Base-by-base conservation (phyloP, 2,888 invertebrate genomes). In the Noctua comes region DNA sequence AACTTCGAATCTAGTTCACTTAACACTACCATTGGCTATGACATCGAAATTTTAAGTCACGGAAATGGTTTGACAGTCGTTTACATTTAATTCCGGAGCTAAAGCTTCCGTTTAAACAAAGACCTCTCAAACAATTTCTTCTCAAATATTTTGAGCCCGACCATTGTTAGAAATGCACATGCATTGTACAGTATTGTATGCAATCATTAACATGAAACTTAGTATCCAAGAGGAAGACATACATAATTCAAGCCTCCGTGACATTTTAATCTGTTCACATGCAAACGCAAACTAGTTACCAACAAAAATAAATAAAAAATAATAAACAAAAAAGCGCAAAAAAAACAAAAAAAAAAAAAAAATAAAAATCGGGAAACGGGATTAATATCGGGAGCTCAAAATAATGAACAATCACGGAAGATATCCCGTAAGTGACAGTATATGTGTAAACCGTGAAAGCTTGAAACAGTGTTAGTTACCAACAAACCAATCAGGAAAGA, bases 211-310 rank as follows among this genome's bases (percentile, higher is more conserved):
- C 70, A 74, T 40, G 59, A 71, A 40, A 75, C 40, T 57, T 48
- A 48, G 76, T 73, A 82, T 76, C 64, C 69, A 74, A 69, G 62
- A 76, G 80, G 80, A 80, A 84, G 68, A 66, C 40, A 59, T 64
- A 57, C 68, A 75, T 69, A 66, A 57, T 72, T 76, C 27, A 62
- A 84, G 57, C 46, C 68, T 76, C 65, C 48, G 57, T 83, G 86
- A 73, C 86, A 36, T 73, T 75, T 43, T 69, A 69, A 86, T 78
- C 68, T 86, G 54, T 86, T 86, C 69, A 77, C 24, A 86, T 86
- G 82, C 76, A 86, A 27, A 83, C 78, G 48, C 65, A 66, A 84
- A 86, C 79, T 86, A 74, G 74, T 86, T 68, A 83, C 43, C 1
- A 69, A 73, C 78, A 51, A 86, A 73, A n/a, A n/a, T n/a, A n/a